Conservation (phyloP, 2,797 vertebrate genomes). For the Molossus alvarezi region DNA sequence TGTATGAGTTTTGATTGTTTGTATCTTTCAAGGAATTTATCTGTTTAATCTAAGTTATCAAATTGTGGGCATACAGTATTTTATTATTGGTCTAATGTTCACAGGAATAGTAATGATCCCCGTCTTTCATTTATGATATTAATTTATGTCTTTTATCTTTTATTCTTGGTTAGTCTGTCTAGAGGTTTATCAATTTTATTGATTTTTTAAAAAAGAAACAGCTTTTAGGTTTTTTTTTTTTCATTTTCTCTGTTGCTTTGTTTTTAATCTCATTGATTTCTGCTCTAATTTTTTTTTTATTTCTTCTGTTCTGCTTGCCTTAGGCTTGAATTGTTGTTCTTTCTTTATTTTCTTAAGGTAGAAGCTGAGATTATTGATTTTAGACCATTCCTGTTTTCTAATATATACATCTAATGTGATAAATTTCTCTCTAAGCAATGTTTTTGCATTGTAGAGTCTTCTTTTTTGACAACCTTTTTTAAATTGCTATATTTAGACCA, state of each 20-base stretch:
- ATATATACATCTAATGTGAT: background rate
- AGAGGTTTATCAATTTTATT: background rate
- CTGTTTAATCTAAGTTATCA: background rate
- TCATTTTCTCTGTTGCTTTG: background rate
- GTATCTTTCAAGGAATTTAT: background rate
- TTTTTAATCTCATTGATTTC: background rate
- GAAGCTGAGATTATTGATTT: background rate
- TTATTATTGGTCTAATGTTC: background rate
- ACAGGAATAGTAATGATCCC: background rate
- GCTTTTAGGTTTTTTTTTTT: background rate
- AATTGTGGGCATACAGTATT: background rate
- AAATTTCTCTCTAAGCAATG: background rate
- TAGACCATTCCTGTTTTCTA: background rate
- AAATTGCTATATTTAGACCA: conserved; percentile 46
- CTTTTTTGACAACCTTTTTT: conserved; percentile 20
- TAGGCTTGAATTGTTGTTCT: background rate
- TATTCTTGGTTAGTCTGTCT: background rate
- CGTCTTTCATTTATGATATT: background rate
- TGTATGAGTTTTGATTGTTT: background rate
- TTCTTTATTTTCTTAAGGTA: background rate
- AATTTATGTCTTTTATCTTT: conserved; percentile 22
- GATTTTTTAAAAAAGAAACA: background rate
- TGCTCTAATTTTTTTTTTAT: background rate
- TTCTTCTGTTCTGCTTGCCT: background rate
- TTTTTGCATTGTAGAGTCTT: background rate